phyloP scores from a whole-genome alignment of 2,888 invertebrate genomes.

The Timandra comae region DNA sequence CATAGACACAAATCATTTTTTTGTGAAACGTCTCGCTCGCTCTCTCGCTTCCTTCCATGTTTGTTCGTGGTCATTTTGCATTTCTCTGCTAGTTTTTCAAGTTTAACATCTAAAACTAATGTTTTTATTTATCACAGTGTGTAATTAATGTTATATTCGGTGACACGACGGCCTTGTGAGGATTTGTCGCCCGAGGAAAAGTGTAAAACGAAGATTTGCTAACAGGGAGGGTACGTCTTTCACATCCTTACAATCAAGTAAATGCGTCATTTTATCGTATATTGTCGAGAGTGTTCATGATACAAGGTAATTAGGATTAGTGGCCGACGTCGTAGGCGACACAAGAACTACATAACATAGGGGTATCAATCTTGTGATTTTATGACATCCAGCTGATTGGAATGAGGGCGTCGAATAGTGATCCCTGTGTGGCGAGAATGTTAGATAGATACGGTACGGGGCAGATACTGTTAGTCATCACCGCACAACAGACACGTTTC shows the following conservation, averaged over 20 bases:
- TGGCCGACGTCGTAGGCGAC: slow-evolving; percentile 20
- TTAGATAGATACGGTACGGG: slow-evolving; percentile 56
- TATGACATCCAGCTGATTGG: slow-evolving; percentile 65
- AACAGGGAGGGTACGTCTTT: slow-evolving; percentile 77
- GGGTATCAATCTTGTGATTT: slow-evolving; percentile 33
- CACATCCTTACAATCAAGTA: slow-evolving; percentile 68
- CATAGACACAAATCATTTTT: slow-evolving; percentile 45
- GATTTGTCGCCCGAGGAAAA: slow-evolving; percentile 67
- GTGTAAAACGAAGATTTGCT: slow-evolving; percentile 64
- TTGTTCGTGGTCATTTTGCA: slow-evolving; percentile 75
- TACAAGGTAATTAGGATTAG: slow-evolving; percentile 35
- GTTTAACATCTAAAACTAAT: slow-evolving; percentile 62
- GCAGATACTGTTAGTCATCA: slow-evolving; percentile 69
- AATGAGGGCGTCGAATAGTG: slow-evolving; percentile 59
- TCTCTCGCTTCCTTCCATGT: slow-evolving; percentile 70
- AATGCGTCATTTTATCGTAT: slow-evolving; percentile 76
- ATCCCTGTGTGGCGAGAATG: slow-evolving; percentile 45
- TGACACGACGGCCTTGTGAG: slow-evolving; percentile 68
- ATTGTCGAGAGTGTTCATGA: slow-evolving; percentile 45
- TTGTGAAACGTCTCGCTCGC: slow-evolving; percentile 59
- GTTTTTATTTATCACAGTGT: slow-evolving; percentile 56
- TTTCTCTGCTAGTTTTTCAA: slow-evolving; percentile 71
- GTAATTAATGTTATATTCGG: slow-evolving; percentile 73
- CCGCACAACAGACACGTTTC: slow-evolving; percentile 55
- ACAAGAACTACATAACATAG: slow-evolving; percentile 22